Percentiles rank a stretch among this genome's conserved stretches.
Conservation (phyloP, 2,888 invertebrate genomes). For the Lepidochrysops patricia region DNA sequence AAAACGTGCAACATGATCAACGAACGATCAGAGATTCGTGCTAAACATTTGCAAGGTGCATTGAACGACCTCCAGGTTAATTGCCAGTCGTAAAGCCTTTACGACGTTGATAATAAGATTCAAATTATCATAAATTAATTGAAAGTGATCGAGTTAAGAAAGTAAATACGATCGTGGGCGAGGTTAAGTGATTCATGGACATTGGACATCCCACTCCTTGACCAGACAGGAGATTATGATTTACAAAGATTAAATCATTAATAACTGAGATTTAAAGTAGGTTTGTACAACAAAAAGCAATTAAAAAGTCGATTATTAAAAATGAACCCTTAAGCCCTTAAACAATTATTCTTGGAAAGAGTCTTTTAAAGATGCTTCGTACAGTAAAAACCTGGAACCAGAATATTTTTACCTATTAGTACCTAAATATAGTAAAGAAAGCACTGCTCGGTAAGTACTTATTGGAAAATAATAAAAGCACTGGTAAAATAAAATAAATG, state of each 20-base stretch:
- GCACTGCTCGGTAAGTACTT: too few species aligned
- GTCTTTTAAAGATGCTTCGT: too few species aligned
- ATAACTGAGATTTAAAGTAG: not conserved
- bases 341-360: too few species aligned
- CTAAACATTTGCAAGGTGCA: conserved; percentile 29
- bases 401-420: too few species aligned
- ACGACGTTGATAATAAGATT: conserved; percentile 31
- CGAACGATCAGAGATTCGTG: not conserved
- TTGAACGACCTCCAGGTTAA: conserved; percentile 45
- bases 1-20: not conserved
- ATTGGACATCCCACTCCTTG: not conserved
- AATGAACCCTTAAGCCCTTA: not conserved
- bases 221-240: not conserved
- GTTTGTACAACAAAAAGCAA: not conserved
- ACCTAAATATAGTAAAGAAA: too few species aligned
- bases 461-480: too few species aligned
- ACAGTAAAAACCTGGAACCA: too few species aligned
- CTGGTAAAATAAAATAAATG: not conserved
- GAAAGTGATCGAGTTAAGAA: conserved; percentile 31
- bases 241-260: not conserved
- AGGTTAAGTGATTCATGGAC: not conserved
- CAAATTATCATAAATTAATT: conserved; percentile 27
- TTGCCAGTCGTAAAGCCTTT: conserved; percentile 31
- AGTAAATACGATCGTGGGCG: conserved; percentile 23
- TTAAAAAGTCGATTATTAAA: not conserved